phyloP scores from a whole-genome alignment of 2,113 vertebrate genomes.

The Puntigrus tetrazona region DNA sequence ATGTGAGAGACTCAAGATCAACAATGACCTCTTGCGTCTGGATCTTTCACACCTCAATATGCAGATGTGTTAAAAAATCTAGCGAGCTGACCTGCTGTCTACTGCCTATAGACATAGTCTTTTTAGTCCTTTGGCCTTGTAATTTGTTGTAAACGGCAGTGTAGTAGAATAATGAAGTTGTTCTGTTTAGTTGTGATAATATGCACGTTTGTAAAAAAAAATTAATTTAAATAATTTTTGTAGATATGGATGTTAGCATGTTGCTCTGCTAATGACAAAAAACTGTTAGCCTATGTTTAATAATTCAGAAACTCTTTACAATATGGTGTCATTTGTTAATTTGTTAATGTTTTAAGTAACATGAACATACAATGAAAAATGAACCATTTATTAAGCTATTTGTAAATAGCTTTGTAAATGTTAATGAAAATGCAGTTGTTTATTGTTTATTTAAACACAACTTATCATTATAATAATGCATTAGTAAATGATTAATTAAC shows the following conservation, averaged over 20 bases:
- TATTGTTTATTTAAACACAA: too few relatives aligned
- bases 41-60: not conserved
- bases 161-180: not conserved
- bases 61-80: not conserved
- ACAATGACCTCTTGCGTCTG: not conserved
- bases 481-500: too few relatives aligned
- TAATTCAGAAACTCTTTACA: too few relatives aligned
- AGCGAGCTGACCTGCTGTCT: not conserved
- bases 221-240: not conserved
- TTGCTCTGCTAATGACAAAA: not conserved
- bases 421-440: too few relatives aligned
- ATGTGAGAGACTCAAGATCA: slow-evolving; percentile 7
- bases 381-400: too few relatives aligned
- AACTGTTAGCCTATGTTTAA: not conserved
- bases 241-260: not conserved
- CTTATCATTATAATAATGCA: too few relatives aligned
- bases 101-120: not conserved
- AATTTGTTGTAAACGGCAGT: not conserved
- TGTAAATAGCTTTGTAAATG: too few relatives aligned
- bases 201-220: not conserved
- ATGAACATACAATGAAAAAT: too few relatives aligned
- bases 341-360: too few relatives aligned
- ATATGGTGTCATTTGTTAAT: too few relatives aligned
- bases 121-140: not conserved
- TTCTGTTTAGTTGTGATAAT: not conserved